A percentile compares a stretch with the other conserved stretches of the same genome.
Conservation (phyloP, 2,888 invertebrate species). For the Aphelenchoides bicaudatus region DNA sequence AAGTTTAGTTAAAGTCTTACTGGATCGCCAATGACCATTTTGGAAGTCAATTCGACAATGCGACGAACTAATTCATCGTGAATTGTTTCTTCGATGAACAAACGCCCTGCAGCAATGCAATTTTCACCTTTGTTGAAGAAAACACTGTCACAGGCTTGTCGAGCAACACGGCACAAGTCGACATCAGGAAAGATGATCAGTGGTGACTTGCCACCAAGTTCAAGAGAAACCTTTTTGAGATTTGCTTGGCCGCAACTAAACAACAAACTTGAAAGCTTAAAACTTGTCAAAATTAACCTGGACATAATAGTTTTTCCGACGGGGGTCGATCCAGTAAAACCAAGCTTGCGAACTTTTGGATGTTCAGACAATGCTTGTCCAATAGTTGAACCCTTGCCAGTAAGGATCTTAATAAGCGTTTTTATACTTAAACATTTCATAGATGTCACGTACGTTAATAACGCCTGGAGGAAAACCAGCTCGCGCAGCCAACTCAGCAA, state of each 20-base stretch:
- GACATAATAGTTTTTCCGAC: conserved; percentile 88
- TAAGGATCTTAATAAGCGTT: conserved; percentile 71
- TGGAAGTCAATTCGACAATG: conserved; percentile 64
- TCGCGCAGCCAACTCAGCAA: conserved; percentile 80
- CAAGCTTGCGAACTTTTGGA: conserved; percentile 79
- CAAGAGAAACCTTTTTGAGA: conserved; percentile 87
- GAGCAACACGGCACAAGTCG: conserved; percentile 85
- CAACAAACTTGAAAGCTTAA: neutral
- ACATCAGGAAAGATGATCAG: conserved; percentile 88
- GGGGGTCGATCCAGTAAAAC: conserved; percentile 91
- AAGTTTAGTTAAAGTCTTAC: too few species aligned
- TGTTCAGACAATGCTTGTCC: conserved; percentile 86
- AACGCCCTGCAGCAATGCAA: conserved; percentile 69
- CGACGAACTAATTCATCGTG: conserved; percentile 80
- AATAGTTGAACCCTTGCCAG: conserved; percentile 63
- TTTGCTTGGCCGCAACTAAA: conserved; percentile 77
- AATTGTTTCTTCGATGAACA: conserved; percentile 81
- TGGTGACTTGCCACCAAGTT: conserved; percentile 92
- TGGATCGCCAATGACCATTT: conserved; percentile 80
- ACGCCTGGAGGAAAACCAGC: conserved; percentile 91
- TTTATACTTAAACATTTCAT: neutral
- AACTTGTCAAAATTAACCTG: conserved; percentile 62
- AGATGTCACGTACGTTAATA: conserved; percentile 70
- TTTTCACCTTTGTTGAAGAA: conserved; percentile 99
- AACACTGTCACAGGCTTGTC: conserved; percentile 68